These are phyloP conservation scores for Perdita meconis DNA, from an alignment of 2,888 invertebrate species.

Conservation along the genomic window DNA sequence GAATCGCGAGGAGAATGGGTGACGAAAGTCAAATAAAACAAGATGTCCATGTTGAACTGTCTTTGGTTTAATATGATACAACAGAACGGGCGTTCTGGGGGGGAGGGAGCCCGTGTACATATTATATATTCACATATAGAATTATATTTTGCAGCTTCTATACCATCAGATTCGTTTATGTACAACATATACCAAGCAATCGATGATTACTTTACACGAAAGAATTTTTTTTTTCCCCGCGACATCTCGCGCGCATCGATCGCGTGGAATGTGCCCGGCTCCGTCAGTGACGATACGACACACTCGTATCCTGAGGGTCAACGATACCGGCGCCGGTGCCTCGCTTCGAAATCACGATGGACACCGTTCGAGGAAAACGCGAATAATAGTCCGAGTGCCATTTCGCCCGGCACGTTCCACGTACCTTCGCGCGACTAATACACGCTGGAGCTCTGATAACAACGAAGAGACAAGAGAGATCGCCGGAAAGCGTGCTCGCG, in stretches of 20 bases:
- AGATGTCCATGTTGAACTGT: constrained; percentile 76
- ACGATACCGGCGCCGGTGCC: constrained; percentile 10
- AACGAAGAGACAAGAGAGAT: constrained; percentile 52
- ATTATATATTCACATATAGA: constrained; percentile 71
- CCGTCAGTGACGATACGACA: constrained; percentile 17
- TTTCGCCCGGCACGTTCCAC: constrained; percentile 28
- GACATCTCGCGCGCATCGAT: constrained; percentile 27
- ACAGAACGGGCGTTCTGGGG: constrained; percentile 66
- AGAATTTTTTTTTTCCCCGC: constrained; percentile 36
- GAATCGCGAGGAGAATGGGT: neutral
- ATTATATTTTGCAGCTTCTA: constrained; percentile 68
- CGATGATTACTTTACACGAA: constrained; percentile 47
- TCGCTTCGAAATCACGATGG: constrained; percentile 8
- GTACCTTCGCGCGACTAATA: constrained; percentile 23
- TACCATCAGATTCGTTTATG: constrained; percentile 72
- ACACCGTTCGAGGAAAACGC: constrained; percentile 16
- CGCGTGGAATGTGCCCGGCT: constrained; percentile 25
- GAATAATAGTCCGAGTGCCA: neutral
- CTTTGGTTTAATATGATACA: constrained; percentile 84
- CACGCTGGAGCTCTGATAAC: constrained; percentile 1
- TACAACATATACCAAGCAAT: constrained; percentile 73
- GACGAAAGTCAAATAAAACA: constrained; percentile 36
- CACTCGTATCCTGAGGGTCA: neutral
- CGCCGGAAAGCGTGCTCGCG: constrained; percentile 19
- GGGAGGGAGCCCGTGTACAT: constrained; percentile 49